phyloP scores from a whole-genome alignment of 2,113 vertebrate species.

The Xiphophorus maculatus region DNA sequence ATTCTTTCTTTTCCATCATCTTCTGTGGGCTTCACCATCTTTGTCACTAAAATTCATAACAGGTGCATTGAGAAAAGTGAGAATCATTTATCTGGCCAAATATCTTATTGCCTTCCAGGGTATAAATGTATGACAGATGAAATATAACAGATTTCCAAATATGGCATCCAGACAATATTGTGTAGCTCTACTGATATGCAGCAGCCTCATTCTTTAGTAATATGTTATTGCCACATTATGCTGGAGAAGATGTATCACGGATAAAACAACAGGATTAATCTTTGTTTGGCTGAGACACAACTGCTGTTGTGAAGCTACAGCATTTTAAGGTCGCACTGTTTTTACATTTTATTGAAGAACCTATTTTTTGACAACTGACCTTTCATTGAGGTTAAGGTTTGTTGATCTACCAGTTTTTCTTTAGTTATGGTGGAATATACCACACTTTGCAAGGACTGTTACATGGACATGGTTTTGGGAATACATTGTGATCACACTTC shows the following conservation, averaged over 20 bases:
- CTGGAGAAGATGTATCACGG: neutral
- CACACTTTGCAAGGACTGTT: neutral
- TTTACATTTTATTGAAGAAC: neutral
- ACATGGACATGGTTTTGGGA: neutral
- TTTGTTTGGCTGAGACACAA: neutral
- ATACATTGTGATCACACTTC: neutral
- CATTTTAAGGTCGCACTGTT: neutral
- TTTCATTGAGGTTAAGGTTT: no score
- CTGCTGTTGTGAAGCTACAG: neutral
- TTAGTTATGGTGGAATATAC: neutral
- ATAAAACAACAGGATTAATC: neutral
- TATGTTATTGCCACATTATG: neutral
- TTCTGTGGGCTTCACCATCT: neutral
- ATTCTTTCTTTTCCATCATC: neutral
- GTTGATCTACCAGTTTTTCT: neutral
- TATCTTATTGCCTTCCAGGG: neutral
- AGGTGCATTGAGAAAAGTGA: neutral
- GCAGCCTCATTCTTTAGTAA: neutral
- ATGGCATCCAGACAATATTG: neutral
- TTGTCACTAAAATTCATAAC: neutral
- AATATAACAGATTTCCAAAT: neutral
- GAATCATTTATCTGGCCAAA: neutral
- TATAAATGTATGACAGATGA: neutral
- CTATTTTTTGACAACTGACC: neutral
- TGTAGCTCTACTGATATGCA: neutral